These are phyloP conservation scores for Spilosoma lubricipeda DNA, from an alignment of 2,888 invertebrate species.

Conservation along the genomic window DNA sequence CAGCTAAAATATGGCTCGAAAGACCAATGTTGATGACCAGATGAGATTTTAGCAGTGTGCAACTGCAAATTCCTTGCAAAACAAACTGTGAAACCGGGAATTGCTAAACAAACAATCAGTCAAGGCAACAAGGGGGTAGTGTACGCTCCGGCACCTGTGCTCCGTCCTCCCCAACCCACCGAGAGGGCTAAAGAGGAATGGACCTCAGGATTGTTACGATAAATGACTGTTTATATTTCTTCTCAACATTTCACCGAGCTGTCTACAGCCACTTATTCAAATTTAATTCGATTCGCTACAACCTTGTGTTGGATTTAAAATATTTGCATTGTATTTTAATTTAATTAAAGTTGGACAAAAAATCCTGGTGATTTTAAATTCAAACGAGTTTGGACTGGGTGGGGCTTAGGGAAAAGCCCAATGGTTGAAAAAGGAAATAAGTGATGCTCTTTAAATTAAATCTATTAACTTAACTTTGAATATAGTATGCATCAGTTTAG, in stretches of 20 bases:
- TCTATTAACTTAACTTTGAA: not conserved
- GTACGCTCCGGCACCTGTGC: constrained; percentile 70
- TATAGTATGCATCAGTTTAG: not conserved
- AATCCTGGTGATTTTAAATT: constrained; percentile 49
- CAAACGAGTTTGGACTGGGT: constrained; percentile 40
- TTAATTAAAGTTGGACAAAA: constrained; percentile 47
- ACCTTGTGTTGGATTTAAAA: constrained; percentile 47
- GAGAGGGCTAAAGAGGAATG: constrained; percentile 58
- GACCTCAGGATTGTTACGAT: constrained; percentile 72
- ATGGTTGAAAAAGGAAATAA: constrained; percentile 22
- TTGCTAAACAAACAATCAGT: constrained; percentile 78
- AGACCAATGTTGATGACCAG: constrained; percentile 49
- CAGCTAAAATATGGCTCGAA: constrained; percentile 32
- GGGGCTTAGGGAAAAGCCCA: constrained; percentile 31
- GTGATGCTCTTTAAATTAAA: constrained; percentile 11
- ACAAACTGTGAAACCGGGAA: constrained; percentile 61
- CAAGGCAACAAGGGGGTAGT: constrained; percentile 60
- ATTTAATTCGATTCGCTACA: constrained; percentile 66
- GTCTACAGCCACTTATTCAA: constrained; percentile 75
- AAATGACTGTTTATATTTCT: constrained; percentile 82
- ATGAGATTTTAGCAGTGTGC: constrained; percentile 57
- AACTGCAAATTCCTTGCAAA: constrained; percentile 69
- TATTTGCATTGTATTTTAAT: constrained; percentile 52
- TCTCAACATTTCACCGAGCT: constrained; percentile 58
- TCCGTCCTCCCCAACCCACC: constrained; percentile 49